These are phyloP conservation scores for Nomada flava DNA, from an alignment of 2,888 invertebrate genomes.

Conservation along the genomic window DNA sequence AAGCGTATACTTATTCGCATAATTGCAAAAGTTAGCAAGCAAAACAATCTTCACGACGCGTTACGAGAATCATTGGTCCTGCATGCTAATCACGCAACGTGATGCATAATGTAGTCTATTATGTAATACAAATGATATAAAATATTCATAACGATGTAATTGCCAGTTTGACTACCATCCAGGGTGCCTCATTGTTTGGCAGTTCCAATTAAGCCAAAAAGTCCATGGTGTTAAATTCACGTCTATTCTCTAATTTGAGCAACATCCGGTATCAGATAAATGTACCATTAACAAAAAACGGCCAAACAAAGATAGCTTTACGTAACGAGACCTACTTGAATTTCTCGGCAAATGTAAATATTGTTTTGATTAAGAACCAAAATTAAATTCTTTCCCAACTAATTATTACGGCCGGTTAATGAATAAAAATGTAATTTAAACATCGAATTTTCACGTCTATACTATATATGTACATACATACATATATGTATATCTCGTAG, in stretches of 20 bases:
- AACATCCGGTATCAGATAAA: slow-evolving; percentile 32
- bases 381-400: neutral
- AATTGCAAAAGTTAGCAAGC: slow-evolving; percentile 32
- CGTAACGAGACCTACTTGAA: neutral
- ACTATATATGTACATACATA: slow-evolving; percentile 9
- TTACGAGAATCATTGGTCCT: slow-evolving; percentile 20
- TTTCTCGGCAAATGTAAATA: neutral
- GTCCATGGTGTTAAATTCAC: slow-evolving; percentile 21
- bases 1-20: slow-evolving; percentile 16
- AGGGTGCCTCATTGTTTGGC: neutral
- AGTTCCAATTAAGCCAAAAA: slow-evolving; percentile 21
- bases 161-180: neutral
- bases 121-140: slow-evolving; percentile 27
- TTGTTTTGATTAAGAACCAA: neutral
- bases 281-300: neutral
- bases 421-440: slow-evolving; percentile 12
- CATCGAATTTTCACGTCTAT: slow-evolving; percentile 20
- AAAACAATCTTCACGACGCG: slow-evolving; percentile 31
- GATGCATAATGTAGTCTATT: slow-evolving; percentile 33
- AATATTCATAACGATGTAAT: slow-evolving; percentile 29
- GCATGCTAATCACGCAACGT: neutral
- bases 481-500: slow-evolving; percentile 32
- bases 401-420: neutral
- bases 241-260: slow-evolving; percentile 28
- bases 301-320: neutral